Evolutionary conservation across 2,888 invertebrate species (phyloP).

Genomic region (Thecocarcelia acutangulata): DNA sequence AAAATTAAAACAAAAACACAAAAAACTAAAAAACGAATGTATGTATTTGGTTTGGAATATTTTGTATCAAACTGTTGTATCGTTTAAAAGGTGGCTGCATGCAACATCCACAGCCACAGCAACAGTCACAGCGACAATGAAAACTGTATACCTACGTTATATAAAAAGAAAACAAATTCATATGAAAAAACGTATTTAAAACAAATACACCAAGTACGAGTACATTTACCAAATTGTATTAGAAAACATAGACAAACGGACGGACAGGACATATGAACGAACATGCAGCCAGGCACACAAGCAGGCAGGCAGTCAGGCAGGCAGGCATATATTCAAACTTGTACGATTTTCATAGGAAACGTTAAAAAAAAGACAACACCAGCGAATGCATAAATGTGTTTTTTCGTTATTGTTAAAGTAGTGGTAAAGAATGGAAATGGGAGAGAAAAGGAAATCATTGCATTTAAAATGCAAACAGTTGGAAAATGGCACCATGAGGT

Average conservation of each 20-base stretch:
- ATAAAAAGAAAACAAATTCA: conserved; percentile 8
- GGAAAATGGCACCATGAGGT: conserved; percentile 70
- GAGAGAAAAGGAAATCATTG: conserved; percentile 77
- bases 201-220: conserved; percentile 27
- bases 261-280: not conserved
- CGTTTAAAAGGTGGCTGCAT: conserved; percentile 46
- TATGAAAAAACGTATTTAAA: conserved; percentile 37
- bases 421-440: conserved; percentile 35
- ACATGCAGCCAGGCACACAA: not conserved
- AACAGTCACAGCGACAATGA: conserved; percentile 1
- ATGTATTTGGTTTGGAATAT: conserved; percentile 39
- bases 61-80: conserved; percentile 46
- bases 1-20: conserved; percentile 8
- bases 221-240: conserved; percentile 41
- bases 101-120: conserved; percentile 35
- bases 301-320: not conserved
- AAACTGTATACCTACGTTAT: conserved; percentile 40
- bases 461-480: conserved; percentile 79
- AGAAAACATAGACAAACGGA: conserved; percentile 29
- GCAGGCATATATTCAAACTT: conserved; percentile 38
- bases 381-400: conserved; percentile 36
- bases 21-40: conserved; percentile 1
- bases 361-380: conserved; percentile 30
- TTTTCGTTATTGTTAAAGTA: conserved; percentile 27
- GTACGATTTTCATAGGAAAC: conserved; percentile 60